Percentiles rank a stretch among this genome's conserved stretches.
These are phyloP conservation scores for Pollenia griseotomentosa DNA, from an alignment of 2,888 invertebrate species.

Conservation along the genomic window DNA sequence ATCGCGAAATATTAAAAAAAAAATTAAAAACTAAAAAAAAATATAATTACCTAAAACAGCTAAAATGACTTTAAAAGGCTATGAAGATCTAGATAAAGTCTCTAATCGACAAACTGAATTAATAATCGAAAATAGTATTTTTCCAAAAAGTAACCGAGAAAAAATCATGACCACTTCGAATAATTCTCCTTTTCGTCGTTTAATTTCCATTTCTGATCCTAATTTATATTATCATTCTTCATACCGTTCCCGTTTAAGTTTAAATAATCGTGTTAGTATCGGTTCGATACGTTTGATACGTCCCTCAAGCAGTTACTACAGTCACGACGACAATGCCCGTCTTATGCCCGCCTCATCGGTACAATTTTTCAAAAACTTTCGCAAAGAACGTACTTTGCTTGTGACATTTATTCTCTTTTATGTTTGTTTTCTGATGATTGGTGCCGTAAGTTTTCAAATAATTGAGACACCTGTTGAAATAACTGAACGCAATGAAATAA, in stretches of 20 bases:
- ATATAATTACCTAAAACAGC: not conserved
- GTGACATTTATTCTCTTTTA: constrained; percentile 87
- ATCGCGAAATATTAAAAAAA: not conserved
- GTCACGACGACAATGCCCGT: constrained; percentile 12
- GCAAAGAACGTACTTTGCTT: constrained; percentile 78
- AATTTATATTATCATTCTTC: constrained; percentile 68
- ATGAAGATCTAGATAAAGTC: constrained; percentile 76
- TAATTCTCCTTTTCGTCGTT: constrained; percentile 35
- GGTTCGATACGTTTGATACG: constrained; percentile 67
- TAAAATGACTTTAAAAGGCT: constrained; percentile 67
- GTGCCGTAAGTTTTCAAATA: constrained; percentile 88
- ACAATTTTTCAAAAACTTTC: constrained; percentile 35
- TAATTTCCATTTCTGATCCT: constrained; percentile 73
- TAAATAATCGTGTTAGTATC: constrained; percentile 68
- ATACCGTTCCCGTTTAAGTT: constrained; percentile 71
- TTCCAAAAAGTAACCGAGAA: not conserved
- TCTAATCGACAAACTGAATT: constrained; percentile 38
- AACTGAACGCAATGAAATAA: constrained; percentile 85
- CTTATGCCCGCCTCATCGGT: constrained; percentile 27
- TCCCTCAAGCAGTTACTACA: constrained; percentile 33
- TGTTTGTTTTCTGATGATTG: constrained; percentile 87
- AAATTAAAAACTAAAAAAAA: not conserved
- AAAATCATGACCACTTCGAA: not conserved
- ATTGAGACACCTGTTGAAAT: constrained; percentile 88
- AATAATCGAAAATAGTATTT: constrained; percentile 28